These are phyloP conservation scores for Champsocephalus gunnari DNA, from an alignment of 2,797 vertebrate species.

Conservation along the genomic window DNA sequence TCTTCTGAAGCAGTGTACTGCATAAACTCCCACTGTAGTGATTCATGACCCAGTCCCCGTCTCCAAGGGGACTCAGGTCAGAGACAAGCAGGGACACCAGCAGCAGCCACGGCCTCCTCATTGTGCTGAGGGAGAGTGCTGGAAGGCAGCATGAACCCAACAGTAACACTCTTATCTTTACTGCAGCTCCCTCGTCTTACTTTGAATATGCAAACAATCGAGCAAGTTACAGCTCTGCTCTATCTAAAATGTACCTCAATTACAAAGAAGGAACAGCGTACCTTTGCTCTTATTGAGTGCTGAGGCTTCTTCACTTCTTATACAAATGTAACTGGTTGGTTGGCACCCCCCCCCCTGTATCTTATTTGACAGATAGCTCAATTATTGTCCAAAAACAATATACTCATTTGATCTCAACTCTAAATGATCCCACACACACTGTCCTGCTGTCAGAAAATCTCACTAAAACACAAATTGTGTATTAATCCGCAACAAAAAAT, in stretches of 20 bases:
- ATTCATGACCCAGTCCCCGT: conserved; percentile 40
- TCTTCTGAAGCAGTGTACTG: conserved; percentile 28
- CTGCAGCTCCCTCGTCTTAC: neutral
- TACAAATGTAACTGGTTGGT: neutral
- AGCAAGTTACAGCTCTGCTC: conserved; percentile 11
- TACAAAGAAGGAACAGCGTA: neutral
- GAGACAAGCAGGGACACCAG: conserved; percentile 56
- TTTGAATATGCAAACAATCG: conserved; percentile 75
- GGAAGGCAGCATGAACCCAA: conserved; percentile 9
- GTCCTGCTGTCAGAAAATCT: too few species aligned
- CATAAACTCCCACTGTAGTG: conserved; percentile 35
- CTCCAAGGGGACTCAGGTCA: conserved; percentile 43
- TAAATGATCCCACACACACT: too few species aligned
- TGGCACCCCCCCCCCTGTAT: too few species aligned
- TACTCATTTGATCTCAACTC: too few species aligned
- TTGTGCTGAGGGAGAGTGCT: conserved; percentile 42
- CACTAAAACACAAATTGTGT: too few species aligned
- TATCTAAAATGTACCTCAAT: conserved; percentile 11
- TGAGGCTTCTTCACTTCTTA: neutral
- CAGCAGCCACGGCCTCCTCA: conserved; percentile 66
- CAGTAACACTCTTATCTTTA: conserved; percentile 50
- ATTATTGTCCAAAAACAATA: too few species aligned
- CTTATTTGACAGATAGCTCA: too few species aligned
- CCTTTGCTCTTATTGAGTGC: neutral
- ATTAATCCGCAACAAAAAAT: too few species aligned